Conservation (phyloP, 2,888 invertebrate species). For the Volucella zonaria region DNA sequence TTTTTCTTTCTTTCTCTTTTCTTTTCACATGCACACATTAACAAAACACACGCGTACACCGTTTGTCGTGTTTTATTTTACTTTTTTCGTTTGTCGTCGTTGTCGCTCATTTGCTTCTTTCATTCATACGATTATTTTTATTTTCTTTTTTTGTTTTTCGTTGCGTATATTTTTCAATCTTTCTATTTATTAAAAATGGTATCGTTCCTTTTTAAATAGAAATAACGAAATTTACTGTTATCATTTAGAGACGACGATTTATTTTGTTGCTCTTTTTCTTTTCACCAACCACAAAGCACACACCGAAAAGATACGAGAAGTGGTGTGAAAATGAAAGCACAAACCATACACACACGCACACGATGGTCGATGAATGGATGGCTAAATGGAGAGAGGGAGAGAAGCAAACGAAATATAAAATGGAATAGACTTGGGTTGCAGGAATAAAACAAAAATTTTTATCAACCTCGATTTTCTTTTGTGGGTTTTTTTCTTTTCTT, state of each 20-base stretch:
- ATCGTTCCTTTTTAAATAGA: conserved; percentile 30
- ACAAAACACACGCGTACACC: too few species aligned
- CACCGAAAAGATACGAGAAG: conserved; percentile 37
- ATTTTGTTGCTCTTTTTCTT: conserved; percentile 48
- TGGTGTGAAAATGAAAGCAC: conserved; percentile 66
- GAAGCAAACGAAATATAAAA: conserved; percentile 13
- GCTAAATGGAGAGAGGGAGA: conserved; percentile 6
- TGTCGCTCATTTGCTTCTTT: conserved; percentile 20
- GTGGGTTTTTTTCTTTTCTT: conserved; percentile 33
- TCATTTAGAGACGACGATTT: conserved; percentile 44
- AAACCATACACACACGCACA: conserved; percentile 47
- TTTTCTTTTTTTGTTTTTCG: conserved; percentile 15
- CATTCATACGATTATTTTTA: conserved; percentile 48
- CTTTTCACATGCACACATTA: conserved; percentile 35
- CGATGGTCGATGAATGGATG: too few species aligned
- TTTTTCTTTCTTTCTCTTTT: conserved; percentile 47
- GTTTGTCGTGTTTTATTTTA: conserved; percentile 34
- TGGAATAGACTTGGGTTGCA: conserved; percentile 22
- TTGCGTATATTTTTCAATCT: background rate
- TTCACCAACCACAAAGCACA: conserved; percentile 40
- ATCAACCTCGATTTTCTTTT: conserved; percentile 69
- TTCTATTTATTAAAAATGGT: conserved; percentile 66
- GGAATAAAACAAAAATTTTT: conserved; percentile 39
- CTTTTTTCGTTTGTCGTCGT: conserved; percentile 13
- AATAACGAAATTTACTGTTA: conserved; percentile 72